phyloP scores from a whole-genome alignment of 2,113 vertebrate genomes.

The Arenaria interpres region DNA sequence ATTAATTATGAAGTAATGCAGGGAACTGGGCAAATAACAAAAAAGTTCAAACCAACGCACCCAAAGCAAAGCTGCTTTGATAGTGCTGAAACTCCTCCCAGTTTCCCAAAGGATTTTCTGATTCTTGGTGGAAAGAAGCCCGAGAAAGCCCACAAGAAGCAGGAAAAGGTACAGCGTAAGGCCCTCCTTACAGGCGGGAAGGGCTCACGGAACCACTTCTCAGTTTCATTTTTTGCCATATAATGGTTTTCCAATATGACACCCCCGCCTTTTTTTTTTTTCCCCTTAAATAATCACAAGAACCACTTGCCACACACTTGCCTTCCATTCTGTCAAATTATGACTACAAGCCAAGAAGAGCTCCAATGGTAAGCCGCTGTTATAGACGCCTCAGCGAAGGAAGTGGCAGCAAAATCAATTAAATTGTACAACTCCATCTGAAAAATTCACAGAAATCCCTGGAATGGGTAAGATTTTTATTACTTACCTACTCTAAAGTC shows the following conservation, averaged over 20 bases:
- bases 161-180: not conserved
- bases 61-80: not conserved
- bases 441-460: not conserved
- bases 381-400: accelerated
- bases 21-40: not conserved
- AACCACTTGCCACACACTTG: not conserved
- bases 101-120: not conserved
- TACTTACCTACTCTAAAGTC: not conserved
- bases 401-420: not conserved
- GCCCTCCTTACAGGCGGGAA: not conserved
- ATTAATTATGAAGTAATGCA: not conserved
- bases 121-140: not conserved
- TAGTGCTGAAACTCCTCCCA: no score
- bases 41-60: not conserved
- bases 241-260: not conserved
- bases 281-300: not conserved
- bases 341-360: not conserved
- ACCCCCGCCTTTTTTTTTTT: accelerated
- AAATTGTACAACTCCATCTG: not conserved
- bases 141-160: not conserved
- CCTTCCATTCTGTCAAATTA: not conserved
- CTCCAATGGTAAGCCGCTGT: not conserved
- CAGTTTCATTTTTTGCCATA: not conserved
- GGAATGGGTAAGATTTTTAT: not conserved
- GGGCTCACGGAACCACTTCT: not conserved